These are phyloP conservation scores for Leptosomus discolor DNA, from an alignment of 2,113 vertebrate species.

Conservation along the genomic window DNA sequence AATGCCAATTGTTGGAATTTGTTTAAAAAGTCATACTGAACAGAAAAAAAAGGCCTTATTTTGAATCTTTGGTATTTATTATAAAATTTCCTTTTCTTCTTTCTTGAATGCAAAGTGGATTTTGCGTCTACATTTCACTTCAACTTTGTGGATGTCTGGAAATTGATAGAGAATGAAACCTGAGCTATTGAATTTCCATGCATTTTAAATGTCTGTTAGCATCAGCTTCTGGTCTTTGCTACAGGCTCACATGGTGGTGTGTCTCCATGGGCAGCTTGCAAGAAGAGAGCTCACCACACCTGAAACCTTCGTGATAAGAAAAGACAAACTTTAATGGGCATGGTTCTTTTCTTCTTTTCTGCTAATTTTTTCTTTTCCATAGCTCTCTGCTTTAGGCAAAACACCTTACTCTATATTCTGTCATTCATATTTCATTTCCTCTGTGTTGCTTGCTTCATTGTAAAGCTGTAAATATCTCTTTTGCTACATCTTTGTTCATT, in stretches of 20 bases:
- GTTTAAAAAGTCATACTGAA: not conserved
- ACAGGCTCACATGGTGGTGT: not conserved
- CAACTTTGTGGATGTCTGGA: not conserved
- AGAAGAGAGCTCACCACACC: not conserved
- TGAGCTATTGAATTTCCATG: not conserved
- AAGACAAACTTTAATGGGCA: not conserved
- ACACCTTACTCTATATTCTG: not conserved
- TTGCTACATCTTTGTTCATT: not conserved
- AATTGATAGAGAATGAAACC: not conserved
- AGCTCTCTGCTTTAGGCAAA: not conserved
- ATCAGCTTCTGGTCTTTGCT: not conserved
- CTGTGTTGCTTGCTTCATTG: not conserved
- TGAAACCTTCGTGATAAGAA: not conserved
- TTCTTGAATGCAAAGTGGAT: not conserved
- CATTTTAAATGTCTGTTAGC: not conserved
- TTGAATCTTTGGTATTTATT: not conserved
- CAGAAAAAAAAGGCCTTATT: rapidly evolving
- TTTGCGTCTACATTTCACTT: not conserved
- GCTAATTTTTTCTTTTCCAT: not conserved
- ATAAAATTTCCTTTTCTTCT: not conserved
- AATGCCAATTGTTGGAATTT: not conserved
- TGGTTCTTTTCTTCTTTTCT: not conserved
- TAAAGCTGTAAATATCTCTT: not conserved
- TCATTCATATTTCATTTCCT: not conserved
- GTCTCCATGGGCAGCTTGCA: not conserved